Evolutionary conservation across 2,888 invertebrate species (phyloP).

Genomic region (Patella caerulea): DNA sequence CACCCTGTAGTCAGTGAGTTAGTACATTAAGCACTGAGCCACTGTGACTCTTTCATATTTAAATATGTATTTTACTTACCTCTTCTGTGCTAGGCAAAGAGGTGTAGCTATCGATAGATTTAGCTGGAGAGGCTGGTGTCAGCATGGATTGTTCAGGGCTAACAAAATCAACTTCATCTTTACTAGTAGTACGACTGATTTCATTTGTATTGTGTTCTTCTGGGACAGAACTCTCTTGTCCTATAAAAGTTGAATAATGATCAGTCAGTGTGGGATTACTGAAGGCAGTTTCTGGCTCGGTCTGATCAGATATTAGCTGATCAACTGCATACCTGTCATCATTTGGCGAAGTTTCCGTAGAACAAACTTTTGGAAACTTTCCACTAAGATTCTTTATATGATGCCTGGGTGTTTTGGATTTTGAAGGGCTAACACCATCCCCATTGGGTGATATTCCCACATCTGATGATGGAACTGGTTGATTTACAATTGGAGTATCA

Average conservation of each 20-base stretch:
- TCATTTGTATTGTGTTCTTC: not conserved
- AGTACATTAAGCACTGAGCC: too few relatives aligned
- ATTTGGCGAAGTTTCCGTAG: not conserved
- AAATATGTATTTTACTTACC: too few relatives aligned
- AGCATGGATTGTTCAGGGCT: not conserved
- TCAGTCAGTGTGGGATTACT: slow-evolving; percentile 50
- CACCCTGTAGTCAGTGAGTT: too few relatives aligned
- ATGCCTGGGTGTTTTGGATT: not conserved
- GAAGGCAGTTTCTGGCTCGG: slow-evolving; percentile 46
- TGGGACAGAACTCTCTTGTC: slow-evolving; percentile 25
- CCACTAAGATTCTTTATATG: not conserved
- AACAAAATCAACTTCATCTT: not conserved
- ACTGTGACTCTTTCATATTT: too few relatives aligned
- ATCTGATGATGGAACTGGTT: not conserved
- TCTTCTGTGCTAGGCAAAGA: too few relatives aligned
- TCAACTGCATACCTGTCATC: slow-evolving; percentile 25
- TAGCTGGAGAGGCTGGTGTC: too few relatives aligned
- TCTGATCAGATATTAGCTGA: slow-evolving; percentile 18
- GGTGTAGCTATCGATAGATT: too few relatives aligned
- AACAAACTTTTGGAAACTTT: too few relatives aligned
- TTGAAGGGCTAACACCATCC: not conserved
- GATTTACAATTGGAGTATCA: too few relatives aligned
- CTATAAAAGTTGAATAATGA: slow-evolving; percentile 54
- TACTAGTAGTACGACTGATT: not conserved
- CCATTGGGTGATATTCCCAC: not conserved